Evolutionary conservation across 2,113 vertebrate species (phyloP).

Genomic region (Romanogobio albipinnatus): DNA sequence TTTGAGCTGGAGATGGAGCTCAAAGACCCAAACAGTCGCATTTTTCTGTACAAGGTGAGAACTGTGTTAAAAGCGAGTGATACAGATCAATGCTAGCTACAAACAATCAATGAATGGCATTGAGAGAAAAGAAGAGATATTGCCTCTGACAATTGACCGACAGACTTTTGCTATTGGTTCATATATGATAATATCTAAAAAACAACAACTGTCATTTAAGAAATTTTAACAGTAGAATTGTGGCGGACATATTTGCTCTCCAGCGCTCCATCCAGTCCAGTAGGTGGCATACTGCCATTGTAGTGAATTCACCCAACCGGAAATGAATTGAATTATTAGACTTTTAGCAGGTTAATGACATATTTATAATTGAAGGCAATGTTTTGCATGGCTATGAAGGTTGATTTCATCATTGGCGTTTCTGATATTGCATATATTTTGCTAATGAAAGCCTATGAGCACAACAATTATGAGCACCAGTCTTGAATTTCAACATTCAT

Average conservation of each 20-base stretch:
- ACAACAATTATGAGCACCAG: not conserved
- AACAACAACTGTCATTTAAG: not conserved
- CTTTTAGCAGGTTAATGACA: not conserved
- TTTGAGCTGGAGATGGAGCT: constrained; percentile 88
- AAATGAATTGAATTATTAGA: not conserved
- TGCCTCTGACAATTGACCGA: not conserved
- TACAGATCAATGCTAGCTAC: not conserved
- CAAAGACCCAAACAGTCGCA: constrained; percentile 78
- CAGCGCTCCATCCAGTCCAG: not conserved
- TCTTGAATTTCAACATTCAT: not conserved
- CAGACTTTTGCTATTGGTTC: not conserved
- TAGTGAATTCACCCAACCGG: not conserved
- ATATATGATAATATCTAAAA: not conserved
- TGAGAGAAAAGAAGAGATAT: not conserved
- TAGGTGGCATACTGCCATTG: not conserved
- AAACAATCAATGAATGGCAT: not conserved
- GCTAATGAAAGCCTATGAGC: not conserved
- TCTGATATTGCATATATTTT: not conserved
- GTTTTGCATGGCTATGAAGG: not conserved
- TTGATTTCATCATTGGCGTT: not conserved
- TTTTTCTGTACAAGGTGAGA: constrained; percentile 88
- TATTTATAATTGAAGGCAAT: not conserved
- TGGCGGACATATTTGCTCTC: not conserved
- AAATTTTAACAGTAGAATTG: not conserved
- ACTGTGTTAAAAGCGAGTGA: not conserved